Conservation (phyloP, 2,113 vertebrate species). For the Bubo bubo region DNA sequence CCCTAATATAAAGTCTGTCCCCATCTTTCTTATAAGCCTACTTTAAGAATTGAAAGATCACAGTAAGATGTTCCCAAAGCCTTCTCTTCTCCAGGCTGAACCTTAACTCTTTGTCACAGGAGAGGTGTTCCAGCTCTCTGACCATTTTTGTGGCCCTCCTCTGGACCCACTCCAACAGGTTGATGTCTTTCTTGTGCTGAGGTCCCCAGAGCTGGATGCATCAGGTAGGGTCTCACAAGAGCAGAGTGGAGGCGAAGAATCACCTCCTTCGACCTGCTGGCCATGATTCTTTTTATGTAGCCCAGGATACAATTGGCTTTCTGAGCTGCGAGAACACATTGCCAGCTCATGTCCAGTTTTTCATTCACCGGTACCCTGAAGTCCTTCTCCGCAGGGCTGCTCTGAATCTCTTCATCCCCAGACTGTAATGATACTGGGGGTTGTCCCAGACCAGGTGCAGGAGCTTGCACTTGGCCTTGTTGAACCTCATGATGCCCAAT, state of each 20-base stretch:
- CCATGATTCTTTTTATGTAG: background rate
- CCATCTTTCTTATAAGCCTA: background rate
- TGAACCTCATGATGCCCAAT: background rate
- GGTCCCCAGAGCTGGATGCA: too few species aligned
- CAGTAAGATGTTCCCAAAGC: background rate
- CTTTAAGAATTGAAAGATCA: background rate
- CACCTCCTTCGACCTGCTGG: background rate
- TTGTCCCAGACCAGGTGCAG: background rate
- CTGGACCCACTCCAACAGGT: background rate
- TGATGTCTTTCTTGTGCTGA: background rate
- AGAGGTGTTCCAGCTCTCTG: background rate
- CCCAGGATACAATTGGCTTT: background rate
- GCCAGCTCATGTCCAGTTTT: background rate
- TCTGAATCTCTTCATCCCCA: too few species aligned
- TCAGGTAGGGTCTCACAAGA: background rate
- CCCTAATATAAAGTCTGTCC: background rate
- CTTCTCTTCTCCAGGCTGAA: background rate
- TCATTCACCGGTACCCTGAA: background rate
- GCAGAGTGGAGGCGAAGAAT: background rate
- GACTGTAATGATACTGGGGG: too few species aligned
- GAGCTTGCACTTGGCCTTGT: background rate
- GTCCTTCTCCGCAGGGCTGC: background rate
- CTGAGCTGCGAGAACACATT: background rate
- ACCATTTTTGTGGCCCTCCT: background rate
- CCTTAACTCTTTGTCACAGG: fast-evolving